Percentiles rank a stretch among this genome's conserved stretches.
These are phyloP conservation scores for Clinocottus analis DNA, from an alignment of 2,113 vertebrate genomes.

Conservation along the genomic window DNA sequence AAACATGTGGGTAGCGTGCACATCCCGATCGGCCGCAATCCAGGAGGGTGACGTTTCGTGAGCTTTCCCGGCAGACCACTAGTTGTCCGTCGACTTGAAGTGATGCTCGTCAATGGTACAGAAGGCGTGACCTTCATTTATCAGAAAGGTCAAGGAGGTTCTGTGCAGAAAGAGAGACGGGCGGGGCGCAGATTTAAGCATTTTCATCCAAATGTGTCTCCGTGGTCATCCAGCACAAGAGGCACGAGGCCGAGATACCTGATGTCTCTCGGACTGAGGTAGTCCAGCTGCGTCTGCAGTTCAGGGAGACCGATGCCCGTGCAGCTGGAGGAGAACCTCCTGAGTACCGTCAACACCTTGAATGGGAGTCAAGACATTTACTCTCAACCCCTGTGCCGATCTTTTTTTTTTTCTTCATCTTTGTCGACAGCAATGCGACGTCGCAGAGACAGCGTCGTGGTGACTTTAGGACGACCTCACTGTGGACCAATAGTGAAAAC, in stretches of 20 bases:
- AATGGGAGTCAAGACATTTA: slow-evolving; percentile 12
- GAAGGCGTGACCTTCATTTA: slow-evolving; percentile 89
- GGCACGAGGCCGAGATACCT: slow-evolving; percentile 75
- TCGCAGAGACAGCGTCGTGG: background rate
- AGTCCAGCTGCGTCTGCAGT: slow-evolving; percentile 80
- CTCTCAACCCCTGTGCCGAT: background rate
- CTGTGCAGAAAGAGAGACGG: slow-evolving; percentile 65
- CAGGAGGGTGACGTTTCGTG: no score
- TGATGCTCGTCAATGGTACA: slow-evolving; percentile 89
- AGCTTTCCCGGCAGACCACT: background rate
- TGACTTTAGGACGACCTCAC: background rate
- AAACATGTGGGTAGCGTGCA: background rate
- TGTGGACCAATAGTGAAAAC: background rate
- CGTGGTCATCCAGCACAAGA: background rate
- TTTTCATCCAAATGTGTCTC: background rate
- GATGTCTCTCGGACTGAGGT: slow-evolving; percentile 80
- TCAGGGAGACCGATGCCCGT: slow-evolving; percentile 85
- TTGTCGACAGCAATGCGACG: background rate
- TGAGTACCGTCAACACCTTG: slow-evolving; percentile 88
- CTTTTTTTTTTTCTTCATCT: no score
- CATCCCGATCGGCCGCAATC: background rate
- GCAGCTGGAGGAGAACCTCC: slow-evolving; percentile 77
- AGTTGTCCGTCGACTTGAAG: slow-evolving; percentile 83
- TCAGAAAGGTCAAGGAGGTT: slow-evolving; percentile 86
- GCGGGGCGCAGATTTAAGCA: no score